A percentile compares a stretch with the other conserved stretches of the same genome.
phyloP scores from a whole-genome alignment of 2,797 vertebrate genomes.

The Chloroceryle amazona region DNA sequence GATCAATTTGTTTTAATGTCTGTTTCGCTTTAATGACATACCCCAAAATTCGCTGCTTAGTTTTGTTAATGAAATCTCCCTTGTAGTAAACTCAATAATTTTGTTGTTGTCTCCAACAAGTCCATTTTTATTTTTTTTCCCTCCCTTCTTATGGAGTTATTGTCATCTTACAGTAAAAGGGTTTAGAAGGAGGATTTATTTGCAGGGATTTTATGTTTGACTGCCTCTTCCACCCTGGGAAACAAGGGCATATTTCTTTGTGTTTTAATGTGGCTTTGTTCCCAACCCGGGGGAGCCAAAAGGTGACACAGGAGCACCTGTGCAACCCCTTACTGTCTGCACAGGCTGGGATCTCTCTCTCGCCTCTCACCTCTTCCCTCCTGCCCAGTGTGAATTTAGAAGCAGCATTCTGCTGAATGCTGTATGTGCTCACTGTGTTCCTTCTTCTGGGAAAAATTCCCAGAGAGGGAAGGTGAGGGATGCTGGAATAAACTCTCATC shows the following conservation, averaged over 20 bases:
- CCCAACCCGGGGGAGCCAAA: neutral
- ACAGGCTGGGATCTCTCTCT: neutral
- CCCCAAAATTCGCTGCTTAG: neutral
- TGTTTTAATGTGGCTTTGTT: neutral
- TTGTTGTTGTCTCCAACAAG: neutral
- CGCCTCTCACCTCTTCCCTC: neutral
- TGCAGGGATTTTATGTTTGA: neutral
- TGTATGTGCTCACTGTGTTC: neutral
- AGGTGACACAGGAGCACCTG: neutral
- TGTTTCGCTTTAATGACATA: neutral
- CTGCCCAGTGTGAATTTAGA: neutral
- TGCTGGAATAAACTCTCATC: neutral
- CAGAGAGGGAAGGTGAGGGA: neutral
- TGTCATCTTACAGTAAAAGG: neutral
- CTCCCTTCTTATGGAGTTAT: neutral
- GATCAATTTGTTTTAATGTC: neutral
- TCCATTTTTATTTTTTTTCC: neutral
- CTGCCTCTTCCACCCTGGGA: neutral
- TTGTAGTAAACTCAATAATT: neutral
- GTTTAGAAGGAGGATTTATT: constrained; percentile 4
- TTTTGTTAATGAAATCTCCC: neutral
- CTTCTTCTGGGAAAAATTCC: neutral
- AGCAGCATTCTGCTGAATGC: neutral
- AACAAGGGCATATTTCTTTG: neutral
- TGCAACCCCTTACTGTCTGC: neutral